These are phyloP conservation scores for Drepana falcataria DNA, from an alignment of 2,888 invertebrate genomes.

Conservation along the genomic window DNA sequence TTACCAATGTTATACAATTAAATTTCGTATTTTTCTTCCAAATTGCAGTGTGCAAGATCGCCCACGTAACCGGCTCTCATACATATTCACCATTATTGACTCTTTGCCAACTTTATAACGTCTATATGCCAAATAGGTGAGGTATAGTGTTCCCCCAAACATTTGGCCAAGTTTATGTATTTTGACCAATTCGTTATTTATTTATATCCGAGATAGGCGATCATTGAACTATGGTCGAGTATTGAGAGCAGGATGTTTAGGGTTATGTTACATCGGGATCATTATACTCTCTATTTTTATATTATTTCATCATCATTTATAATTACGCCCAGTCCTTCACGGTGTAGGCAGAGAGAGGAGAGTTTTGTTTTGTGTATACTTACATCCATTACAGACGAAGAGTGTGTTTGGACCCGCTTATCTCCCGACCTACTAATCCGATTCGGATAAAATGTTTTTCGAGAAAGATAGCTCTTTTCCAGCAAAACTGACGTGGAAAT, in stretches of 20 bases:
- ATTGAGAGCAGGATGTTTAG: not conserved
- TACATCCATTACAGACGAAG: too few relatives aligned
- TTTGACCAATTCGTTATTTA: not conserved
- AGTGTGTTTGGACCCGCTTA: too few relatives aligned
- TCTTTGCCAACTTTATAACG: not conserved
- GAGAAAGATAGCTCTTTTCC: too few relatives aligned
- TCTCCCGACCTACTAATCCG: too few relatives aligned
- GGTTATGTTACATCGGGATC: not conserved
- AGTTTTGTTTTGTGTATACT: too few relatives aligned
- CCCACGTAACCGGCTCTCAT: not conserved
- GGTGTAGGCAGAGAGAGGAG: too few relatives aligned
- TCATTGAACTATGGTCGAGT: not conserved
- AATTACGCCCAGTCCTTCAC: too few relatives aligned
- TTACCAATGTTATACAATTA: too few relatives aligned
- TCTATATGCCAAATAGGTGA: constrained; percentile 1
- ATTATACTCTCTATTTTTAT: not conserved
- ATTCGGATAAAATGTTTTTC: too few relatives aligned
- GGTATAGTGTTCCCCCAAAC: not conserved
- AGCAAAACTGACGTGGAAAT: too few relatives aligned
- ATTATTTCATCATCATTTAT: too few relatives aligned
- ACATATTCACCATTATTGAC: not conserved
- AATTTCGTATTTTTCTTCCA: not conserved
- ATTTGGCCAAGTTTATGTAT: not conserved
- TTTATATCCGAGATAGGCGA: not conserved
- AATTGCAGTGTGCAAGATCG: not conserved